phyloP scores from a whole-genome alignment of 2,113 vertebrate species.

The Laticauda laticaudata region DNA sequence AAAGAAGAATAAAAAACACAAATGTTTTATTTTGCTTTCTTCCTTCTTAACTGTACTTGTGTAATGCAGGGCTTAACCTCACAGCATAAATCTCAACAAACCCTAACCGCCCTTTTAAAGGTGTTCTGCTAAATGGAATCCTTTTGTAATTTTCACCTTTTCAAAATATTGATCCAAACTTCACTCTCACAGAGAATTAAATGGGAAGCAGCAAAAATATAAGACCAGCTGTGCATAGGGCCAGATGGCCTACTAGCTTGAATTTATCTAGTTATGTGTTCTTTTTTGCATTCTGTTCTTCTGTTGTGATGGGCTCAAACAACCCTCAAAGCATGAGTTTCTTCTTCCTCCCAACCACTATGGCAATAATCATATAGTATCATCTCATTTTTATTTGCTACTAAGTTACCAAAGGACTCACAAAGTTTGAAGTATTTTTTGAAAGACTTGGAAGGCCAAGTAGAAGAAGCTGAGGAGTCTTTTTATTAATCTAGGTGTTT shows the following conservation, averaged over 20 bases:
- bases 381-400: background rate
- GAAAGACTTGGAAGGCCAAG: background rate
- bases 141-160: background rate
- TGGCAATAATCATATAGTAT: background rate
- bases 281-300: background rate
- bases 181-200: background rate
- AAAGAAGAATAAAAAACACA: background rate
- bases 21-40: background rate
- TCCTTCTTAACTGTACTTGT: background rate
- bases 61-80: background rate
- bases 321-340: background rate
- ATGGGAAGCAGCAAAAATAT: background rate
- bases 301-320: background rate
- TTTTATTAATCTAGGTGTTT: constrained; percentile 18
- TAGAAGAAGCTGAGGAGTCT: background rate
- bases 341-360: background rate
- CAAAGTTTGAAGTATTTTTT: background rate
- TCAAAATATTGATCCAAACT: background rate
- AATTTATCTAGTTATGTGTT: background rate
- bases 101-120: background rate
- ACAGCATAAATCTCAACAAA: background rate
- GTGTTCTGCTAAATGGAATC: background rate
- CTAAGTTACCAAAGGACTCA: background rate
- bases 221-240: too few species aligned
- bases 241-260: background rate